Conservation (phyloP, 2,113 vertebrate species). For the Forbesichthys agassizii region DNA sequence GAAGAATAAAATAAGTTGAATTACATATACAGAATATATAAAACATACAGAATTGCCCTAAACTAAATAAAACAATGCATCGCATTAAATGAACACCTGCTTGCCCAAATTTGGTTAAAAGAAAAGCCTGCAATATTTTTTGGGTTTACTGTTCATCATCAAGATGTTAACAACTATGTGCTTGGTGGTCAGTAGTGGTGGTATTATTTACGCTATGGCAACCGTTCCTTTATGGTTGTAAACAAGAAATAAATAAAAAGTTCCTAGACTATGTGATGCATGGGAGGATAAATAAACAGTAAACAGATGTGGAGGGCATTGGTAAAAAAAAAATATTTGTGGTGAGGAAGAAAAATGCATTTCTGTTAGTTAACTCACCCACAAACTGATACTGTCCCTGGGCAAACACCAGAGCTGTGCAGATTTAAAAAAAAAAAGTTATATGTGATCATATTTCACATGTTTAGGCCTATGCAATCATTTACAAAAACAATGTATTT, state of each 20-base stretch:
- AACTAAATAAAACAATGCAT: neutral
- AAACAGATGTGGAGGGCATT: constrained; percentile 52
- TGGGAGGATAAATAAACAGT: constrained; percentile 40
- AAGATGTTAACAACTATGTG: constrained; percentile 47
- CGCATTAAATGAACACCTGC: constrained; percentile 41
- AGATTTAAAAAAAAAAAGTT: constrained; percentile 21
- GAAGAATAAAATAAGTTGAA: no score
- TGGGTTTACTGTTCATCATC: constrained; percentile 35
- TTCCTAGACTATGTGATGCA: constrained; percentile 54
- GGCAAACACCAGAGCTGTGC: constrained; percentile 65
- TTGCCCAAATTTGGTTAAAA: constrained; percentile 11
- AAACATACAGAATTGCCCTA: no score
- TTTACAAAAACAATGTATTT: no score
- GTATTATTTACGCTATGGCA: constrained; percentile 31
- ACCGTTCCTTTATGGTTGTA: constrained; percentile 37
- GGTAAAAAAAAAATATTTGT: no score
- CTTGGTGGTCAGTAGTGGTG: constrained; percentile 18
- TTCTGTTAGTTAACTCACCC: constrained; percentile 59
- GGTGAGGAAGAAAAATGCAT: no score
- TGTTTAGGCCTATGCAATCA: no score
- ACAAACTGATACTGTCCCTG: constrained; percentile 61
- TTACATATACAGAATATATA: no score
- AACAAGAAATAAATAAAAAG: constrained; percentile 32
- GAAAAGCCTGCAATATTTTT: neutral
- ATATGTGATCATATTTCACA: neutral